Percentiles rank a stretch among this genome's conserved stretches.
Evolutionary conservation across 2,113 vertebrate species (phyloP).

Genomic region (Columba livia): DNA sequence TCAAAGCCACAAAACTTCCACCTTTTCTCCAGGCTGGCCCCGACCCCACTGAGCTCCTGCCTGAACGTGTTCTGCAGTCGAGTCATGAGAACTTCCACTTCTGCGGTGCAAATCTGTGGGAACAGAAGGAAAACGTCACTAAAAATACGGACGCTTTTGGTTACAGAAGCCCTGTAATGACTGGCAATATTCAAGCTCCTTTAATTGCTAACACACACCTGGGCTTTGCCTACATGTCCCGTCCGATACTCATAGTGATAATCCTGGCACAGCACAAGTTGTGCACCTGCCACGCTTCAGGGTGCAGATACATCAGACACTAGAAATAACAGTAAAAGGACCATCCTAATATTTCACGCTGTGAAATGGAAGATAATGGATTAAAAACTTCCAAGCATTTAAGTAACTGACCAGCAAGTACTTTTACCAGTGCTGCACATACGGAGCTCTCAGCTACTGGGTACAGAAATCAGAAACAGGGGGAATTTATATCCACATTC

Average conservation of each 20-base stretch:
- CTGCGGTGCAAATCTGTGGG: conserved; percentile 84
- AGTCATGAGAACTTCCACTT: conserved; percentile 90
- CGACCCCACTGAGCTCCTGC: conserved; percentile 92
- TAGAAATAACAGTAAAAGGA: not conserved
- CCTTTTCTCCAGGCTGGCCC: conserved; percentile 94
- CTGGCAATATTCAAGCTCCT: rapidly evolving
- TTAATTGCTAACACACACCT: rapidly evolving
- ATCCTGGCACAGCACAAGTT: not conserved
- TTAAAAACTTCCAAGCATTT: not conserved
- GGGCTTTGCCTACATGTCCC: not conserved
- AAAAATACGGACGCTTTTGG: rapidly evolving
- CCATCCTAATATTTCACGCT: not conserved
- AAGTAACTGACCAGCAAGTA: not conserved
- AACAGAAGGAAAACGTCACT: not conserved
- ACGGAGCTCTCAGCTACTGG: not conserved
- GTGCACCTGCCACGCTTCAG: not conserved
- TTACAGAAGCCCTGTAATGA: not conserved
- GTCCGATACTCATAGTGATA: not conserved
- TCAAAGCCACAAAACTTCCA: conserved; percentile 98
- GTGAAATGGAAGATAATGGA: not conserved
- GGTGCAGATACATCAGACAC: not conserved
- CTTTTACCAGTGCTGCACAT: not conserved
- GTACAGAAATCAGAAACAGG: not conserved
- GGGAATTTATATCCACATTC: not conserved
- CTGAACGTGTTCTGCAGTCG: conserved; percentile 92